phyloP scores from a whole-genome alignment of 2,888 invertebrate species.

The Rhimphoctona megacephalus region DNA sequence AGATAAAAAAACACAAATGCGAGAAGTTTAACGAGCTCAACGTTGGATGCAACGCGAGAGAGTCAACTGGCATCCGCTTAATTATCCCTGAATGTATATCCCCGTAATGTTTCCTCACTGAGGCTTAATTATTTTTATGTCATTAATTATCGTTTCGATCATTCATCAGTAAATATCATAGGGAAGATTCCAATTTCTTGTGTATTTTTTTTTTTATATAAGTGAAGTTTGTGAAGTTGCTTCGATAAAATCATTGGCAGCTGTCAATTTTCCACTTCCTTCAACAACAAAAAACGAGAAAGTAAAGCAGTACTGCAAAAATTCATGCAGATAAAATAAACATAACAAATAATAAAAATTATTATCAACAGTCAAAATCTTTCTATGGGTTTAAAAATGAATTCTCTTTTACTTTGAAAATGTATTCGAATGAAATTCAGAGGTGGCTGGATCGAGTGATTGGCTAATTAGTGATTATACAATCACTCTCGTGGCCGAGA shows the following conservation, averaged over 20 bases:
- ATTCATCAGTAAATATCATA: background rate
- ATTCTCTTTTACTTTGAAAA: background rate
- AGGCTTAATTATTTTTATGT: constrained; percentile 55
- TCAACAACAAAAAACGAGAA: background rate
- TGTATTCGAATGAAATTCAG: constrained; percentile 27
- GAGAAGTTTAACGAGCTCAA: constrained; percentile 62
- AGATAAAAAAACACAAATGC: constrained; percentile 35
- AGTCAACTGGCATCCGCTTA: constrained; percentile 52
- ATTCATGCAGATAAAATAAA: background rate
- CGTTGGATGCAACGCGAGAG: constrained; percentile 52
- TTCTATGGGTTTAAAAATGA: background rate
- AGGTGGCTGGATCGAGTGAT: constrained; percentile 37
- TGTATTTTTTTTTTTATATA: background rate
- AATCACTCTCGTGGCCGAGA: constrained; percentile 34
- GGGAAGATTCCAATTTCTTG: background rate
- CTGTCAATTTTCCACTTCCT: background rate
- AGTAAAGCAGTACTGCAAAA: background rate
- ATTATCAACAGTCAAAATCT: background rate
- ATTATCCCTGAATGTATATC: constrained; percentile 45
- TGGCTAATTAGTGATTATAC: constrained; percentile 56
- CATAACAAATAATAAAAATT: background rate
- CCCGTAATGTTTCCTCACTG: constrained; percentile 4
- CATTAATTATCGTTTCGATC: constrained; percentile 41
- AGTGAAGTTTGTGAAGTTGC: background rate
- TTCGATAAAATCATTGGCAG: background rate